Evolutionary conservation across 2,113 vertebrate species (phyloP).

Genomic region (Brachypodius melanocephalos): DNA sequence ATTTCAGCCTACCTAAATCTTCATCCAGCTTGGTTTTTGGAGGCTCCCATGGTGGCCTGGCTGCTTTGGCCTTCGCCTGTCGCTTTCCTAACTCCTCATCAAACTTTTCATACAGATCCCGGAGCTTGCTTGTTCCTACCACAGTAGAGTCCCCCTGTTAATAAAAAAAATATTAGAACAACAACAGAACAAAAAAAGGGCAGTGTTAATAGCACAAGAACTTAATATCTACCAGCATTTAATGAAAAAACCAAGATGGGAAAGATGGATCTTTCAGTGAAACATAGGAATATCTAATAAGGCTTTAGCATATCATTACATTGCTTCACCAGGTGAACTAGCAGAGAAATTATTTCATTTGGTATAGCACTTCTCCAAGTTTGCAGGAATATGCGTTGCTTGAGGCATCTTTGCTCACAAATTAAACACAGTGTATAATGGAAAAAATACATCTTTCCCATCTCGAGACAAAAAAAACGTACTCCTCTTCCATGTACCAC

Average conservation of each 20-base stretch:
- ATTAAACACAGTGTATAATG: neutral
- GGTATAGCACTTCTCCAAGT: neutral
- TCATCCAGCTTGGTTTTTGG: slow-evolving; percentile 95
- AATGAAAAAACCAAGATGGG: neutral
- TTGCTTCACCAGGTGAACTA: neutral
- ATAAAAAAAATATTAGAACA: neutral
- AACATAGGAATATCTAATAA: neutral
- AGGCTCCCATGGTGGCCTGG: slow-evolving; percentile 90
- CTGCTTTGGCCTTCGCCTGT: slow-evolving; percentile 87
- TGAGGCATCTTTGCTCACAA: neutral
- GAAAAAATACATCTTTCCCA: neutral
- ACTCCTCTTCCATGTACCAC: neutral
- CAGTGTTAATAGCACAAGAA: neutral
- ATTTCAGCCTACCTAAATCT: slow-evolving; percentile 79
- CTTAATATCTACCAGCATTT: neutral
- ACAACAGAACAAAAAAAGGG: neutral
- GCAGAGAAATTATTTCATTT: neutral
- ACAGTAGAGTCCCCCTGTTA: slow-evolving; percentile 94
- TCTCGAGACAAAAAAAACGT: neutral
- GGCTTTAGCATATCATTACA: neutral
- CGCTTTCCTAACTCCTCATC: slow-evolving; percentile 88
- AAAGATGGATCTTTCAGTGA: neutral
- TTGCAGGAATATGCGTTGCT: neutral
- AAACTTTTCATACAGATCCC: slow-evolving; percentile 90
- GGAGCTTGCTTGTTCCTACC: slow-evolving; percentile 92